phyloP scores from a whole-genome alignment of 2,797 vertebrate species.

The Enteromius trimaculatus region DNA sequence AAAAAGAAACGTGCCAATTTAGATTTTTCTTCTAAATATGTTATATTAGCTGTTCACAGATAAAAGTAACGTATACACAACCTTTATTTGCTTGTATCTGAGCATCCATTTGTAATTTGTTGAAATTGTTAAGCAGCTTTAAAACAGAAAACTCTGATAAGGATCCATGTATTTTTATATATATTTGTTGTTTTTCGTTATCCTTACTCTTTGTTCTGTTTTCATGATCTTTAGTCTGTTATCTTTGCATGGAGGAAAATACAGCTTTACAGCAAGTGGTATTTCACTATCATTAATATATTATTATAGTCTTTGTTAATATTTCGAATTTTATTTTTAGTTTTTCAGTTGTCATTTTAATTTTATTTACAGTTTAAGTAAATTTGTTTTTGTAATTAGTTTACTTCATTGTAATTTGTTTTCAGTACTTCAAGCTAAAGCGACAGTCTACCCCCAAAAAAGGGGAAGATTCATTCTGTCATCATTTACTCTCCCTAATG shows the following conservation, averaged over 20 bases:
- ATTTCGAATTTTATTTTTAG: background rate
- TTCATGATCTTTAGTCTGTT: background rate
- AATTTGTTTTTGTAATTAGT: background rate
- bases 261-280: background rate
- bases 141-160: background rate
- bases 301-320: background rate
- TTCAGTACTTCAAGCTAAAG: background rate
- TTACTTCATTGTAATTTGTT: background rate
- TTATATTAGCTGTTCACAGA: slow-evolving; percentile 6
- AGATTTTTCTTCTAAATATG: slow-evolving; percentile 23
- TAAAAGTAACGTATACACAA: background rate
- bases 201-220: background rate
- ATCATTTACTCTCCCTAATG: background rate
- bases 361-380: background rate
- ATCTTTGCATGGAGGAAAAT: background rate
- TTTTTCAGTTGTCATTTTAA: background rate
- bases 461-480: background rate
- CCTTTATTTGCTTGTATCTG: background rate
- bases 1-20: slow-evolving; percentile 38
- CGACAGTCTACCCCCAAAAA: background rate
- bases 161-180: background rate
- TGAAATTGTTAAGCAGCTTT: background rate
- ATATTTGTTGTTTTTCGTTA: background rate
- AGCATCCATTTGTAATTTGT: background rate
- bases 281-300: background rate